Percentiles rank a stretch among this genome's conserved stretches.
Conservation (phyloP, 2,797 vertebrate species). For the Macropodus opercularis region DNA sequence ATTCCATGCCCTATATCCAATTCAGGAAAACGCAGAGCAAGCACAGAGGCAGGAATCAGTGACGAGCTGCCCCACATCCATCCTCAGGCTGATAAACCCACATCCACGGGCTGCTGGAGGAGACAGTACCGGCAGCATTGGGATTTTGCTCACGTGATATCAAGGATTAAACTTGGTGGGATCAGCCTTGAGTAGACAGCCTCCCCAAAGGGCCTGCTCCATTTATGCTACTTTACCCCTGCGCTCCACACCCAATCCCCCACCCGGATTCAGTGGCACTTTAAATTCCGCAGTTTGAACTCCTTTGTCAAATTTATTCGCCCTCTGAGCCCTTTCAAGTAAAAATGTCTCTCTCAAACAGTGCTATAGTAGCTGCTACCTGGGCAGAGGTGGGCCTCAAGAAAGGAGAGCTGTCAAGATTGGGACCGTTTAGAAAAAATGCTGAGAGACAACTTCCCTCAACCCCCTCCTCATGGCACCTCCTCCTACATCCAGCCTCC, state of each 20-base stretch:
- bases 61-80: constrained; percentile 56
- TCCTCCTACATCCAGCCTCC: constrained; percentile 21
- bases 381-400: constrained; percentile 49
- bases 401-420: constrained; percentile 54
- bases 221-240: constrained; percentile 57
- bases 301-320: constrained; percentile 70
- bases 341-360: constrained; percentile 46
- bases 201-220: constrained; percentile 64
- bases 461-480: constrained; percentile 16
- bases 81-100: constrained; percentile 59
- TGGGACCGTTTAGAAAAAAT: constrained; percentile 41
- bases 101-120: constrained; percentile 57
- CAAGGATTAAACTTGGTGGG: constrained; percentile 77
- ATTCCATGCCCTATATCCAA: constrained; percentile 42
- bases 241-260: constrained; percentile 34
- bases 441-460: constrained; percentile 17
- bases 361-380: constrained; percentile 39
- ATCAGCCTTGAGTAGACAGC: constrained; percentile 73
- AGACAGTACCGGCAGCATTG: constrained; percentile 62
- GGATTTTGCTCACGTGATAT: constrained; percentile 77
- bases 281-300: constrained; percentile 64
- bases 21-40: constrained; percentile 49
- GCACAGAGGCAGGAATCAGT: constrained; percentile 46
- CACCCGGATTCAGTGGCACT: constrained; percentile 52
- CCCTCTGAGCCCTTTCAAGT: constrained; percentile 50